Evolutionary conservation across 2,113 vertebrate genomes (phyloP).

Genomic region (Desmodus rotundus): DNA sequence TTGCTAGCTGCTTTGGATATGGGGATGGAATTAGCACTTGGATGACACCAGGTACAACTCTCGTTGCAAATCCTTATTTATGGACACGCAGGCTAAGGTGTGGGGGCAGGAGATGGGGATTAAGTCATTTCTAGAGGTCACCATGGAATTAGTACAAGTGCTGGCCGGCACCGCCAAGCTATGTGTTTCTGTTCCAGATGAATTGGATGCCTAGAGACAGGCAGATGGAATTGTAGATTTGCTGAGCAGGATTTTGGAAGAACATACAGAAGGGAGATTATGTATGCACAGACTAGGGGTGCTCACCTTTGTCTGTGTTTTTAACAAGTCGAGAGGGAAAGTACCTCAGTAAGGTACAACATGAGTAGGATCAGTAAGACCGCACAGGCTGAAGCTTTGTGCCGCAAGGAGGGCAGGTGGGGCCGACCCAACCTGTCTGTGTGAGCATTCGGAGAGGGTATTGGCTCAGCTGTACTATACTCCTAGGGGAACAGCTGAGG

Average conservation of each 20-base stretch:
- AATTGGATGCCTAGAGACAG: background rate
- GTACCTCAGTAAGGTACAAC: accelerated
- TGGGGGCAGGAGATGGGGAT: background rate
- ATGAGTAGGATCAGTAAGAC: background rate
- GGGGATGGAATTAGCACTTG: background rate
- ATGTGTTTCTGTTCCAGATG: background rate
- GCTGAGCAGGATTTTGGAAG: background rate
- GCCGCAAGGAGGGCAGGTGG: accelerated
- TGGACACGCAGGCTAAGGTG: background rate
- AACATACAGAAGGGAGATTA: background rate
- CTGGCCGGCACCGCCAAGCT: background rate
- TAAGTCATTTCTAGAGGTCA: background rate
- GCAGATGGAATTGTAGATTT: background rate
- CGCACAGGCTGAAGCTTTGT: accelerated
- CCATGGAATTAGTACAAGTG: background rate
- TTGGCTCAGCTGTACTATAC: background rate
- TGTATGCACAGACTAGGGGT: background rate
- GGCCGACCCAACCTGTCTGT: accelerated
- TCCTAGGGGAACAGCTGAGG: accelerated
- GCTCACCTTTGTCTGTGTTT: background rate
- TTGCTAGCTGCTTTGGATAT: background rate
- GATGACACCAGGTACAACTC: background rate
- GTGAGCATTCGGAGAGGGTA: accelerated
- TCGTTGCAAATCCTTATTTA: background rate
- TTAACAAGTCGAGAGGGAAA: background rate